These are phyloP conservation scores for Riparia riparia DNA, from an alignment of 2,113 vertebrate species.

Conservation along the genomic window DNA sequence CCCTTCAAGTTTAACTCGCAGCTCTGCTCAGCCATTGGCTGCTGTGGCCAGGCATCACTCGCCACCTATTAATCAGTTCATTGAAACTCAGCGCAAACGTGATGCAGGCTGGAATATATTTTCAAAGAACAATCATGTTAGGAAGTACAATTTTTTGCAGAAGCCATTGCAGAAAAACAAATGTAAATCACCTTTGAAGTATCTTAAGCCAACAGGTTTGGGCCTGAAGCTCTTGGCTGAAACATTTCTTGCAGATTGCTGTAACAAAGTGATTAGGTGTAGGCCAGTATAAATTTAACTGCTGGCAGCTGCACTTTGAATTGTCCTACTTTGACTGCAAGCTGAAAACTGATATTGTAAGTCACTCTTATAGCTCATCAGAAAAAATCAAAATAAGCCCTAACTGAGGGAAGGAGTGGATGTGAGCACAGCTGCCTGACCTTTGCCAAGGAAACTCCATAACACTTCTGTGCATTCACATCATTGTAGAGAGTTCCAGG, in stretches of 20 bases:
- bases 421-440: background rate
- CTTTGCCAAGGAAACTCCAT: background rate
- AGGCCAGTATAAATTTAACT: background rate
- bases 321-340: background rate
- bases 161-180: background rate
- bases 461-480: background rate
- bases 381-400: background rate
- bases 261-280: background rate
- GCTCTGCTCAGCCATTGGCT: background rate
- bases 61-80: background rate
- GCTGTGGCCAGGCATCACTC: background rate
- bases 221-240: background rate
- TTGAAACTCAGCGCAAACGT: background rate
- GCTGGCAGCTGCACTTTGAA: background rate
- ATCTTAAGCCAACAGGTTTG: background rate
- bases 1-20: background rate
- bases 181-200: background rate
- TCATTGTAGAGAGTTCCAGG: background rate
- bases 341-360: background rate
- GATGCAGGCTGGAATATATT: background rate
- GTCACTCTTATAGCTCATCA: background rate
- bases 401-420: background rate
- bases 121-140: background rate
- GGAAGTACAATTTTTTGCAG: background rate
- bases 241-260: background rate